Evolutionary conservation across 2,113 vertebrate genomes (phyloP).

Genomic region (Anhinga rufa): DNA sequence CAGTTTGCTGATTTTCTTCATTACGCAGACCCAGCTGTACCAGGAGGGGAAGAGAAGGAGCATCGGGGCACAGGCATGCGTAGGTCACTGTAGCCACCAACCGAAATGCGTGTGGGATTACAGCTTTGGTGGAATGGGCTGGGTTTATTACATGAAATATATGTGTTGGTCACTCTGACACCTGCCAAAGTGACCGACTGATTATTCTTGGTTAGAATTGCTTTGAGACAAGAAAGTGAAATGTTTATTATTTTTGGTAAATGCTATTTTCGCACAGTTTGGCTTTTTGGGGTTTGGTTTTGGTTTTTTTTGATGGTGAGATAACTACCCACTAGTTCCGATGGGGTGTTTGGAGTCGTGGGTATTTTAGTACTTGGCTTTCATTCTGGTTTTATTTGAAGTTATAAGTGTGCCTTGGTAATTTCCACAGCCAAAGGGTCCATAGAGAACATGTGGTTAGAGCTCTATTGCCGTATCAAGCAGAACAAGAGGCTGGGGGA

Average conservation of each 20-base stretch:
- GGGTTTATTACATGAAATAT: not conserved
- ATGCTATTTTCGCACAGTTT: not conserved
- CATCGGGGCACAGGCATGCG: accelerated
- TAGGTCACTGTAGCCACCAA: not conserved
- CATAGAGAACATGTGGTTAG: accelerated
- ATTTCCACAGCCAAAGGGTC: not conserved
- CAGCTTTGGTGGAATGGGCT: not conserved
- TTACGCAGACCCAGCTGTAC: not conserved
- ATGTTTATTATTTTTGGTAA: not conserved
- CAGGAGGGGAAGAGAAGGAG: not conserved
- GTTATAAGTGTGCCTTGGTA: not conserved
- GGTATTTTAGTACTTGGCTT: not conserved
- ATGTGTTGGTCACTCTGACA: not conserved
- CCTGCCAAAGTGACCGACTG: not conserved
- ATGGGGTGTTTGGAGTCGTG: not conserved
- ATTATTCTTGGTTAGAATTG: not conserved
- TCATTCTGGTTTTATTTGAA: not conserved
- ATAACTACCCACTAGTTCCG: not conserved
- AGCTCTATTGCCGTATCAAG: not conserved
- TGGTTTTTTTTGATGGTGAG: not conserved
- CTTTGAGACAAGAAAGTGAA: not conserved
- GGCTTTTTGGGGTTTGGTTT: not conserved
- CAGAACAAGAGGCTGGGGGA: not conserved
- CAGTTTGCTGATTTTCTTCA: not conserved
- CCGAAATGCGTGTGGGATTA: not conserved